Evolutionary conservation across 2,797 vertebrate species (phyloP).

Genomic region (Melanotaenia boesemani): DNA sequence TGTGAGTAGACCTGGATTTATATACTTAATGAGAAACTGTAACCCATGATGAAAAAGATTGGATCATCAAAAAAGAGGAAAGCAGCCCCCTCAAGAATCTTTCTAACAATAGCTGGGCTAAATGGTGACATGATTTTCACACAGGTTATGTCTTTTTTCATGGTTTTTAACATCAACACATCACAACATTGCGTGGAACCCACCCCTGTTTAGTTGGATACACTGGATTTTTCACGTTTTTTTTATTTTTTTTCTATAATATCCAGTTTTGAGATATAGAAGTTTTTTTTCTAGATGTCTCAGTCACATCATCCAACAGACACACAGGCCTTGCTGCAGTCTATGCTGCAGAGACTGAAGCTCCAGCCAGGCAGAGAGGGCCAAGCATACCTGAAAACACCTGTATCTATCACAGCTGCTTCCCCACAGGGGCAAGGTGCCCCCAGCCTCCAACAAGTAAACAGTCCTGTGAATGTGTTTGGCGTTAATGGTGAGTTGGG

Average conservation of each 20-base stretch:
- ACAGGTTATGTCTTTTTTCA: slow-evolving; percentile 9
- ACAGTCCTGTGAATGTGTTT: slow-evolving; percentile 40
- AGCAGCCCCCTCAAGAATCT: slow-evolving; percentile 19
- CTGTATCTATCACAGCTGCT: not conserved
- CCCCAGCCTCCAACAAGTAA: slow-evolving; percentile 25
- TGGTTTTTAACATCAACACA: not conserved
- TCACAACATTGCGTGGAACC: slow-evolving; percentile 18
- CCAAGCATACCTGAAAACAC: slow-evolving; percentile 16
- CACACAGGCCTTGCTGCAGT: slow-evolving; percentile 80
- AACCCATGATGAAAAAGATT: slow-evolving; percentile 34
- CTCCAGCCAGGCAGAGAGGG: slow-evolving; percentile 70
- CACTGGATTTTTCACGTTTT: slow-evolving; percentile 11
- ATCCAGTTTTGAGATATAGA: slow-evolving; percentile 36
- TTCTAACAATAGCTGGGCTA: slow-evolving; percentile 16
- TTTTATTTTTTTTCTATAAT: not conserved
- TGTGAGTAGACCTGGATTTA: slow-evolving; percentile 18
- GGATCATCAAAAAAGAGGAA: slow-evolving; percentile 27
- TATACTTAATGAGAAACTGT: slow-evolving; percentile 19
- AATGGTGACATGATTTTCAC: slow-evolving; percentile 25
- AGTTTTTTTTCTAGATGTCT: slow-evolving; percentile 75
- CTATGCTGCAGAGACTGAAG: slow-evolving; percentile 85
- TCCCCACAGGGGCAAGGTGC: slow-evolving; percentile 17
- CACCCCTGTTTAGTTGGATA: not conserved
- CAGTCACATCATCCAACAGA: slow-evolving; percentile 67
- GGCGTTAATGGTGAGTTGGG: slow-evolving; percentile 30